Base-by-base conservation (phyloP, 2,888 invertebrate species). In the Notocelia uddmanniana region DNA sequence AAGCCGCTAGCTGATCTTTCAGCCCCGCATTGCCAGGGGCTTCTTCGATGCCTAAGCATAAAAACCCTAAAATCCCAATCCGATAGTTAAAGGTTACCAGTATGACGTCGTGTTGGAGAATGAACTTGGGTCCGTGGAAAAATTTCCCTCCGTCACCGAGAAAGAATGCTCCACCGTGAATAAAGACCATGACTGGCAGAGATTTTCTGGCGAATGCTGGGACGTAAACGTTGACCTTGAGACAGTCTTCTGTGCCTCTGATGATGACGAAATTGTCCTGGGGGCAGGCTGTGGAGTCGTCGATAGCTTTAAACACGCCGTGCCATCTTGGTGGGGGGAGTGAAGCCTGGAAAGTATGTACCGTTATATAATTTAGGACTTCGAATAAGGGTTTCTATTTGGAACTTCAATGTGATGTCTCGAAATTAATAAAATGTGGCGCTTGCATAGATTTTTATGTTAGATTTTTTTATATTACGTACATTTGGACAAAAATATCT, bases 21-120 rank as follows among this genome's bases (percentile, higher is more conserved):
- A 93, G 87, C 1, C 89, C 93, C n/a, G 90, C 92, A 45, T 94
- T 93, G 0, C 93, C 93, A 0, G 93, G 91, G 0, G 91, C 81
- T 0, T 93, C 92, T 76, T 85, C 80, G 0, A 87, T 89, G 10
- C 89, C 85, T 0, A 93, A 78, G 8, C 85, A 85, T 0, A 93
- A 84, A 52, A 90, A 93, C 0, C 93, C 93, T 0, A 93, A 79
- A 0, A 82, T 81, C 69, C 86, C 90, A 1, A 93, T 78, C 75
- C 93, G 86, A 72, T 92, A 93, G 74, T 93, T 94, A 6, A 91
- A 70, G 0, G 93, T 91, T 2, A 94, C 91, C 0, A 93, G 74
- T 6, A 93, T 78, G 0, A 93, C 83, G 19, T 81, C 87, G 54
- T 89, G 83, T 73, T 81, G 83, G 8, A 93, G 73, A 0, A 93